Evolutionary conservation across 2,888 invertebrate species (phyloP).

Genomic region (Drosophila yooni): DNA sequence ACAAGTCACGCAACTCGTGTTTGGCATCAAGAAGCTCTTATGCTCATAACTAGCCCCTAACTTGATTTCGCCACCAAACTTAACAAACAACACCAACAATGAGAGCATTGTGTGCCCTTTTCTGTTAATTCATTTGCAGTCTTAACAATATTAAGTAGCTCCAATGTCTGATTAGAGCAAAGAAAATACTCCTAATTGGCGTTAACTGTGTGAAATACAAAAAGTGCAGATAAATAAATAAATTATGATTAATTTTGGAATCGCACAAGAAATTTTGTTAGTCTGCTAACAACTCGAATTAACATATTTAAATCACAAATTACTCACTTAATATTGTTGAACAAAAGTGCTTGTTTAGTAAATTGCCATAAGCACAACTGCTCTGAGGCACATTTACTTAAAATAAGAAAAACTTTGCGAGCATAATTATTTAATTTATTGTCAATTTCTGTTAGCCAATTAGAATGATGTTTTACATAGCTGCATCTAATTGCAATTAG

Average conservation of each 20-base stretch:
- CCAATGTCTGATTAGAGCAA: constrained; percentile 10
- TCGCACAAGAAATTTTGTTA: neutral
- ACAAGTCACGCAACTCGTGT: constrained; percentile 64
- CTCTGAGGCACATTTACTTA: neutral
- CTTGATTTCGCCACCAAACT: constrained; percentile 57
- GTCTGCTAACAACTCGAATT: neutral
- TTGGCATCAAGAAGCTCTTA: constrained; percentile 33
- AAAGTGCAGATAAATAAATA: neutral
- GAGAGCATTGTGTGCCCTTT: constrained; percentile 40
- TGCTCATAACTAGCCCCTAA: constrained; percentile 59
- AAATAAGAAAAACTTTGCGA: neutral
- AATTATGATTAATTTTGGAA: constrained; percentile 8
- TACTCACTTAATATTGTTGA: neutral
- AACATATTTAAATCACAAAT: neutral
- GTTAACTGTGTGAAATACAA: neutral
- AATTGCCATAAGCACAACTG: neutral
- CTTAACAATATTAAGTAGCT: constrained; percentile 33
- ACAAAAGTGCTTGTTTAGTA: neutral
- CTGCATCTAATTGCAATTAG: constrained; percentile 1
- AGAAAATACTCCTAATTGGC: constrained; percentile 14
- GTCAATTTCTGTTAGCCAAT: too few species aligned
- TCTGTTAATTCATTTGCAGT: constrained; percentile 42
- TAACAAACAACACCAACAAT: constrained; percentile 32
- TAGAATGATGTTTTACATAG: neutral
- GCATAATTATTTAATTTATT: neutral